A percentile compares a stretch with the other conserved stretches of the same genome.
phyloP scores from a whole-genome alignment of 1,140 invertebrate species.

The Eumaeus atala region DNA sequence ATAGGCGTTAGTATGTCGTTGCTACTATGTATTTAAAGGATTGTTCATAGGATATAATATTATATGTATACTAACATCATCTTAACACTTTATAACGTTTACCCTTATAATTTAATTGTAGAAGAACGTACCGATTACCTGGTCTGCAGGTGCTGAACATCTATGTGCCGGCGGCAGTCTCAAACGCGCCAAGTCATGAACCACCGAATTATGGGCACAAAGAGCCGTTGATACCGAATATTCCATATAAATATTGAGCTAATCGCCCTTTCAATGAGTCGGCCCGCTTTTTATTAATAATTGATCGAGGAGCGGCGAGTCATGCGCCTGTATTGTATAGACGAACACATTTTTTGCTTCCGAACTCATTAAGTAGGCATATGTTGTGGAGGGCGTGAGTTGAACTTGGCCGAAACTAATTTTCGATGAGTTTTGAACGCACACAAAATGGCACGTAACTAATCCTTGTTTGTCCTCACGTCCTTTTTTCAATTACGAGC shows the following conservation, averaged over 20 bases:
- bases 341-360: constrained; percentile 64
- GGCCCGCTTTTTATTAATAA: constrained; percentile 73
- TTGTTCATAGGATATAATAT: no score
- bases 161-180: constrained; percentile 47
- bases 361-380: constrained; percentile 60
- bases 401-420: constrained; percentile 53
- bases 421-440: constrained; percentile 43
- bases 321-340: constrained; percentile 65
- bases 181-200: constrained; percentile 67
- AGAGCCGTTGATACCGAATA: constrained; percentile 73
- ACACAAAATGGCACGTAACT: constrained; percentile 50
- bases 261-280: constrained; percentile 74
- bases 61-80: no score
- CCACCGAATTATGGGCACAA: constrained; percentile 71
- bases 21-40: no score
- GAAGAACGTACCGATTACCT: not conserved
- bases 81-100: no score
- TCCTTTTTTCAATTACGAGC: not conserved
- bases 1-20: no score
- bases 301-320: constrained; percentile 68
- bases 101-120: not conserved
- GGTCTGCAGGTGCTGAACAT: constrained; percentile 32
- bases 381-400: constrained; percentile 43
- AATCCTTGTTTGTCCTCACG: constrained; percentile 51
- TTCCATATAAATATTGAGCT: constrained; percentile 75